These are phyloP conservation scores for Tetheella fluctuosa DNA, from an alignment of 2,888 invertebrate species.

Conservation along the genomic window DNA sequence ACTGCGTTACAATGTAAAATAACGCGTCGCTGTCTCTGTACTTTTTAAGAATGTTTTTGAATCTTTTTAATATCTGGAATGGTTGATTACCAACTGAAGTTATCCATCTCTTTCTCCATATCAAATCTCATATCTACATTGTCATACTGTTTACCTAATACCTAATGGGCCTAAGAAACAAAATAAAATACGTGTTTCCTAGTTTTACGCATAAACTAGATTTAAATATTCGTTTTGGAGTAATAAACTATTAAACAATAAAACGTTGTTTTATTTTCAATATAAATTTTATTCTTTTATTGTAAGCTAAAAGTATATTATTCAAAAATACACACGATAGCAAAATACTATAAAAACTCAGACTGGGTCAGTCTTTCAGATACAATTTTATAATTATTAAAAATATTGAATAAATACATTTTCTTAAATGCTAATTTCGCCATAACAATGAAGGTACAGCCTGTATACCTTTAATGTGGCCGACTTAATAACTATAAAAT, in stretches of 20 bases:
- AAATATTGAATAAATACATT: constrained; percentile 41
- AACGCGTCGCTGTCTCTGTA: neutral
- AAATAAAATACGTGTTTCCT: neutral
- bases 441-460: constrained; percentile 65
- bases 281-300: constrained; percentile 14
- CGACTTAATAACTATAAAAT: constrained; percentile 6
- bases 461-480: constrained; percentile 63
- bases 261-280: constrained; percentile 19
- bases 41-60: constrained; percentile 1
- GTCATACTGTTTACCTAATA: constrained; percentile 4
- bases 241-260: constrained; percentile 25
- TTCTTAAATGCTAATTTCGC: constrained; percentile 51
- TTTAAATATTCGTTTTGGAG: constrained; percentile 9
- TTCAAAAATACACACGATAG: constrained; percentile 34
- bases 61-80: neutral
- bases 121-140: constrained; percentile 31
- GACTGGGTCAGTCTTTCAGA: constrained; percentile 52
- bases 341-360: constrained; percentile 52
- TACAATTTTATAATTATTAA: constrained; percentile 13
- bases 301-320: constrained; percentile 24
- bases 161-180: constrained; percentile 17
- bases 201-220: constrained; percentile 8
- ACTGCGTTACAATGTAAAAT: neutral
- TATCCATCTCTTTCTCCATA: constrained; percentile 24
- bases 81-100: constrained; percentile 3